Evolutionary conservation across 1,140 invertebrate genomes (phyloP).

Genomic region (Drosophila rhopaloa): DNA sequence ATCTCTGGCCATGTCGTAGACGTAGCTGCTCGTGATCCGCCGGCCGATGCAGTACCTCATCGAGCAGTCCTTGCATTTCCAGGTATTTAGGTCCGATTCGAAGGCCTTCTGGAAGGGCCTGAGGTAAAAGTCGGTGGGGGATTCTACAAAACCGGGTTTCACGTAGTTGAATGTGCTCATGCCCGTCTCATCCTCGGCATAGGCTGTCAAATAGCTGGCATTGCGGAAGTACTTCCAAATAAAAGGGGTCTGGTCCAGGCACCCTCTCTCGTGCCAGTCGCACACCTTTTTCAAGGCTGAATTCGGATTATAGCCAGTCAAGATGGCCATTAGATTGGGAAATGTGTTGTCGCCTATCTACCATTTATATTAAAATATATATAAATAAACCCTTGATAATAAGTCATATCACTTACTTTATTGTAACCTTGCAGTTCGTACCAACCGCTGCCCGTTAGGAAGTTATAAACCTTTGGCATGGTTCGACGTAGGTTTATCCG

Average conservation of each 20-base stretch:
- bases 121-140: conserved; percentile 93
- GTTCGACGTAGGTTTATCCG: conserved; percentile 83
- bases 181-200: conserved; percentile 90
- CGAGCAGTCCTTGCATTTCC: conserved; percentile 37
- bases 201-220: conserved; percentile 90
- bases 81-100: conserved; percentile 63
- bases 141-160: conserved; percentile 90
- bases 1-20: conserved; percentile 86
- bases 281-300: conserved; percentile 85
- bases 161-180: conserved; percentile 93
- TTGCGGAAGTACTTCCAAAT: conserved; percentile 91
- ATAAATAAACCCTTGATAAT: no score
- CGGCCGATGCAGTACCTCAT: conserved; percentile 86
- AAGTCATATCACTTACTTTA: conserved; percentile 35
- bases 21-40: conserved; percentile 86
- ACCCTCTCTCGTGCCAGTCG: conserved; percentile 84
- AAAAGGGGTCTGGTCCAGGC: conserved; percentile 88
- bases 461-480: conserved; percentile 62
- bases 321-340: conserved; percentile 91
- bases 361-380: conserved; percentile 8
- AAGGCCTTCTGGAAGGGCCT: conserved; percentile 89
- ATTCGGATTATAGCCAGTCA: conserved; percentile 87
- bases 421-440: conserved; percentile 72
- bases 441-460: conserved; percentile 47
- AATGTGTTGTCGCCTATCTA: conserved; percentile 91